Evolutionary conservation across 2,113 vertebrate species (phyloP), one percentile per base, ranked within the genome.

Genomic region (Trogon surrucura): DNA sequence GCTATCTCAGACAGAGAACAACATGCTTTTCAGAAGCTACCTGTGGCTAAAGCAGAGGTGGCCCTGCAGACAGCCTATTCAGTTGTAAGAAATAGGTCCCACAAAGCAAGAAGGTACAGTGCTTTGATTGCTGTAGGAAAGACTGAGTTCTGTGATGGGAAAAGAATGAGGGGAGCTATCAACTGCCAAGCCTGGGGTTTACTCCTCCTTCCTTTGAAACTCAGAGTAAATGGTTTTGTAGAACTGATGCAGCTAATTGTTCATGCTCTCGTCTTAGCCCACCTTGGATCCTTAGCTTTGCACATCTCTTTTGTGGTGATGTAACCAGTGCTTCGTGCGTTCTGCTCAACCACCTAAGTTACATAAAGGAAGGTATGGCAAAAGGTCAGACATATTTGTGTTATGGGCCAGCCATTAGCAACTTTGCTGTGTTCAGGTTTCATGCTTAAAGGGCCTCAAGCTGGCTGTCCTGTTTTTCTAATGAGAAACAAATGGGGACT

Each of bases 291-390:
- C 79, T 80, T n/a, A 50, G 45, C 61, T 48, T 36, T 67, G 72
- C n/a, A 30, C 9, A 3, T 30, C 1, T 8, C 2, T 3, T 56
- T 53, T 48, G 23, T 66, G 65, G 12, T 38, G 80, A 48, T 41
- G 44, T 32, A 65, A 81, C 36, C 4, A 1, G 16, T 56, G 27
- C 48, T 19, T n/a, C n/a, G 18, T 10, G 0, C 2, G 0, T 41
- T 82, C 57, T 93, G 29, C 65, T 71, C 23, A 21, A 30, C n/a
- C 3, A 14, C 16, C 0, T n/a, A 19, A 73, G 34, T 78, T n/a
- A 9, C 10, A 6, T 32, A 3, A 67, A 56, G 32, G 21, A 66
- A 89, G 47, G 18, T 9, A 13, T 5, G 11, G 51, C 57, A 51
- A 18, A 85, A 79, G 30, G 34, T 67, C 73, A 32, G 75, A 66